phyloP scores from a whole-genome alignment of 2,888 invertebrate genomes.

The Sarcophaga carnaria region DNA sequence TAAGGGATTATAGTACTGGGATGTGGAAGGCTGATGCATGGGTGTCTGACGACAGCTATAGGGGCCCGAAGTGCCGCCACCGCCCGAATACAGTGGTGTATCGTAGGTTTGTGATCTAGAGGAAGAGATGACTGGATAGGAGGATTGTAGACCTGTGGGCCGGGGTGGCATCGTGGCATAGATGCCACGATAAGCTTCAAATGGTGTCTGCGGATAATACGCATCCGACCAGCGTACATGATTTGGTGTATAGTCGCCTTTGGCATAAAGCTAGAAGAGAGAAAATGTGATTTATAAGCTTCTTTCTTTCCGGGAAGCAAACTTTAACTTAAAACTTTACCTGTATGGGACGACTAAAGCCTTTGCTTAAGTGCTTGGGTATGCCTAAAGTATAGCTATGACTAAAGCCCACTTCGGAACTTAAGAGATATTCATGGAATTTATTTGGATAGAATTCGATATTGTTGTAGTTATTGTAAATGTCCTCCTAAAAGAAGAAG shows the following conservation, averaged over 20 bases:
- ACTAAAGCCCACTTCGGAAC: constrained; percentile 94
- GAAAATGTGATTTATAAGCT: constrained; percentile 19
- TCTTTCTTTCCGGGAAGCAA: not conserved
- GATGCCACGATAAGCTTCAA: constrained; percentile 84
- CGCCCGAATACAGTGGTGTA: constrained; percentile 78
- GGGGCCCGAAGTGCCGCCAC: constrained; percentile 75
- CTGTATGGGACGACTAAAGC: constrained; percentile 93
- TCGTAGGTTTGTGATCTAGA: constrained; percentile 79
- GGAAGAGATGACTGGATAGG: constrained; percentile 75
- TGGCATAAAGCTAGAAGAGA: constrained; percentile 82
- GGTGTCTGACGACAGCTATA: constrained; percentile 82
- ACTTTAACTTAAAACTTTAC: constrained; percentile 71
- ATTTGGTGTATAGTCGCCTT: constrained; percentile 85
- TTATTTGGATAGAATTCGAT: constrained; percentile 95
- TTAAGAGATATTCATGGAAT: constrained; percentile 95
- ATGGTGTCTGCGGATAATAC: constrained; percentile 85
- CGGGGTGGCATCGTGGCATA: constrained; percentile 83
- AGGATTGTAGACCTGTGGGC: constrained; percentile 71
- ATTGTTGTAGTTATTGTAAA: constrained; percentile 91
- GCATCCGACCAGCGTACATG: constrained; percentile 86
- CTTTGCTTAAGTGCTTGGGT: constrained; percentile 92
- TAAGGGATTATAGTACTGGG: constrained; percentile 80
- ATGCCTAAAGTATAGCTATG: constrained; percentile 93
- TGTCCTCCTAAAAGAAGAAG: constrained; percentile 86
- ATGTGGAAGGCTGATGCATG: constrained; percentile 80